phyloP scores from a whole-genome alignment of 2,888 invertebrate genomes.

The Pharmacophagus antenor region DNA sequence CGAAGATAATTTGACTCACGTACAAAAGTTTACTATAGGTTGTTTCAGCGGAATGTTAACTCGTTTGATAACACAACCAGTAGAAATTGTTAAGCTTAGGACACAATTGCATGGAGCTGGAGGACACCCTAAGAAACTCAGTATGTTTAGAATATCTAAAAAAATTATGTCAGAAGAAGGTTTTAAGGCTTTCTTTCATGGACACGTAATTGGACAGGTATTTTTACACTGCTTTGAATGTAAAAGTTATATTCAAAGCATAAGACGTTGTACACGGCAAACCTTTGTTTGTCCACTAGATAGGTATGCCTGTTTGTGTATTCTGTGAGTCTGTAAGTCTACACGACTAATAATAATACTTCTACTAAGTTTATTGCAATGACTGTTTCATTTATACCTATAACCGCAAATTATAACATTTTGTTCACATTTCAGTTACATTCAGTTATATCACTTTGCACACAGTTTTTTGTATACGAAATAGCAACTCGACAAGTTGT shows the following conservation, averaged over 20 bases:
- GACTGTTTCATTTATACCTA: neutral
- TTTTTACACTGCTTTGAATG: neutral
- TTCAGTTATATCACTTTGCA: conserved; percentile 53
- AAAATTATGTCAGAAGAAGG: conserved; percentile 92
- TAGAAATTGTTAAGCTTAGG: conserved; percentile 96
- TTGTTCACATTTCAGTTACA: conserved; percentile 47
- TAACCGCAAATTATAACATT: neutral
- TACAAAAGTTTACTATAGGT: conserved; percentile 61
- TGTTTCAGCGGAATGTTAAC: conserved; percentile 55
- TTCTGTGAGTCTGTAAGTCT: too few species aligned
- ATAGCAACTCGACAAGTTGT: conserved; percentile 46
- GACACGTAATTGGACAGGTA: conserved; percentile 94
- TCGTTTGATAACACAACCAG: conserved; percentile 82
- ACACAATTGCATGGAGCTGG: conserved; percentile 93
- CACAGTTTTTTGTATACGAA: conserved; percentile 63
- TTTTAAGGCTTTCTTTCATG: conserved; percentile 93
- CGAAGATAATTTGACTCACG: conserved; percentile 51
- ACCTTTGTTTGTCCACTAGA: too few species aligned
- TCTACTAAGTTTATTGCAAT: neutral
- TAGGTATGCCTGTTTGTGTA: too few species aligned
- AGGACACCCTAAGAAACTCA: conserved; percentile 27
- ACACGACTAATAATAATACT: too few species aligned
- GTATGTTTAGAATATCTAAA: conserved; percentile 82
- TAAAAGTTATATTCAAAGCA: too few species aligned
- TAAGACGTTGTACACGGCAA: too few species aligned